These are phyloP conservation scores for Odontesthes bonariensis DNA, from an alignment of 2,113 vertebrate genomes.

Conservation along the genomic window DNA sequence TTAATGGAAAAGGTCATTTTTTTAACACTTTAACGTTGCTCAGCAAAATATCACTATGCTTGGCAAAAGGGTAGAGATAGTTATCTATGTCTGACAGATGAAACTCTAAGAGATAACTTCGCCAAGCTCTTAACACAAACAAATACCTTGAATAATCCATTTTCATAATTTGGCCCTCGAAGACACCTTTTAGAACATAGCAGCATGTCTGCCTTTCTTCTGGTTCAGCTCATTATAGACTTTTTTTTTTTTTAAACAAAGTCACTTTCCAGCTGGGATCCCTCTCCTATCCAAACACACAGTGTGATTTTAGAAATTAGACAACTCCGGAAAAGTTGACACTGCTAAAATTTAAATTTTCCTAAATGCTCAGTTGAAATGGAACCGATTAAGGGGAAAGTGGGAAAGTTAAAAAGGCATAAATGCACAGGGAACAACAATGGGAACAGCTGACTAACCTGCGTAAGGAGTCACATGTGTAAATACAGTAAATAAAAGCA, in stretches of 20 bases:
- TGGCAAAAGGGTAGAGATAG: neutral
- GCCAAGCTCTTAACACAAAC: constrained; percentile 3
- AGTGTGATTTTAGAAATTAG: constrained; percentile 49
- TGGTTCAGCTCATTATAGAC: constrained; percentile 44
- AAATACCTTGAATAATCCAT: neutral
- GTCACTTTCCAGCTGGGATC: constrained; percentile 61
- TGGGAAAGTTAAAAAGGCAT: constrained; percentile 30
- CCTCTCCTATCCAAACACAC: constrained; percentile 68
- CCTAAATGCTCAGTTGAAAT: constrained; percentile 31
- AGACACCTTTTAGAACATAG: constrained; percentile 38
- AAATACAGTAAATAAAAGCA: neutral
- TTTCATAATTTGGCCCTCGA: constrained; percentile 21
- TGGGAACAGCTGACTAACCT: neutral
- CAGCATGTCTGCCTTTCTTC: constrained; percentile 44
- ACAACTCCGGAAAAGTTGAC: constrained; percentile 59
- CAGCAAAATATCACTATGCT: neutral
- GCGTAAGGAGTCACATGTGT: neutral
- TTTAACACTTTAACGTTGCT: neutral
- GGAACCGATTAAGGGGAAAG: constrained; percentile 27
- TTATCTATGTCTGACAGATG: neutral
- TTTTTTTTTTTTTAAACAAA: constrained; percentile 36
- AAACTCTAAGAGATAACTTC: constrained; percentile 3
- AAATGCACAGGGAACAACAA: neutral
- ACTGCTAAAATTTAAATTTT: constrained; percentile 32
- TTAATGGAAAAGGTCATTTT: neutral